Evolutionary conservation across 2,888 invertebrate genomes (phyloP), one percentile per base, ranked within the genome.

Genomic region (Trilocha varians): DNA sequence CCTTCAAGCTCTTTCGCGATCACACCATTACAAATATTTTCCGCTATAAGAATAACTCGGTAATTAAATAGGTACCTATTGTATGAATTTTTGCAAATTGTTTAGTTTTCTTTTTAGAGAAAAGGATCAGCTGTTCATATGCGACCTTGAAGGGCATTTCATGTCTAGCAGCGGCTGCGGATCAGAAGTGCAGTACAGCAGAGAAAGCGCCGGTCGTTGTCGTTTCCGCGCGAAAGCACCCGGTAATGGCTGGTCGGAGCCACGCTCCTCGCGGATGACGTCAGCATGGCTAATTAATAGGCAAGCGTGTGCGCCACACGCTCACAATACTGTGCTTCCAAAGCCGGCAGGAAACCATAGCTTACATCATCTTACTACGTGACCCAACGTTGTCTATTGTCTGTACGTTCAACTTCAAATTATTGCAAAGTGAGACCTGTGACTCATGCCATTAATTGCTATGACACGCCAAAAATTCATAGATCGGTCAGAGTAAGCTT

Each of bases 131-230:
- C 25, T 25, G 25, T 25, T 25, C 25, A 11, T 9, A 9, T 3
- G 39, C 53, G 67, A 60, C 67, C 68, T 71, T 70, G 61, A 59
- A 57, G 62, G 62, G 61, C 58, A 47, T n/a, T n/a, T n/a, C 52
- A 49, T 56, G 56, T 43, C 61, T 57, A 56, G 59, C 49, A 61
- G 52, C 53, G 52, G 50, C 46, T 44, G 44, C 64, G 62, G 58
- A 50, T 55, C 55, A 55, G 59, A 53, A 52, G 48, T 62, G 63
- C 59, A 60, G 65, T 57, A 55, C 54, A 53, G 56, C 67, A 73
- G 77, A 77, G 82, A 85, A 82, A 83, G 78, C 79, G 64, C 54
- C 78, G 83, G 82, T 78, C 82, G 76, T 82, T 80, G 82, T 82
- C 80, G 76, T 83, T 82, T 83, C 78, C 82, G 78, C 84, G 77